Conservation (phyloP, 2,113 vertebrate species). For the Pterocles gutturalis region DNA sequence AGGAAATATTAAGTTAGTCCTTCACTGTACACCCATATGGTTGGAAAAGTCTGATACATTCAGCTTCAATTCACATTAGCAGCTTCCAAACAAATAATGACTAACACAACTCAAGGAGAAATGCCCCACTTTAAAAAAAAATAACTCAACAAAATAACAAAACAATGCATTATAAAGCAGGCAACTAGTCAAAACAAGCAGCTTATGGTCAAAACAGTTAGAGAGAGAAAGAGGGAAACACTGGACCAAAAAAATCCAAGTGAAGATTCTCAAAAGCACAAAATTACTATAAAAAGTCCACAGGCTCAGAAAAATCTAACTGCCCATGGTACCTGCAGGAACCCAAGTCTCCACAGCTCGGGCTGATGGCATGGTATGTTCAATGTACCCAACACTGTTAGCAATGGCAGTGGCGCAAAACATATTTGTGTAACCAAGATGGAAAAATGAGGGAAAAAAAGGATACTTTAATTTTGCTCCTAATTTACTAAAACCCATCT, state of each 20-base stretch:
- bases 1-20: neutral
- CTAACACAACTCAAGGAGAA: neutral
- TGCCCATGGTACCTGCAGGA: neutral
- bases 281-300: neutral
- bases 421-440: neutral
- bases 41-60: neutral
- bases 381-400: neutral
- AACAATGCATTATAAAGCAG: neutral
- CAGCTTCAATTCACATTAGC: neutral
- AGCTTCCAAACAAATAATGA: neutral
- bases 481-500: neutral
- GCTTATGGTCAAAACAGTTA: neutral
- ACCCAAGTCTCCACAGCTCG: neutral
- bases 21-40: neutral
- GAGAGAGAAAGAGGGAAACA: neutral
- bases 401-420: neutral
- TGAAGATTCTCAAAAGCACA: neutral
- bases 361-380: accelerated
- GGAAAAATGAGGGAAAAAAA: neutral
- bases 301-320: neutral
- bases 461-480: neutral
- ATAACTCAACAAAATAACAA: no score
- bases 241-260: neutral
- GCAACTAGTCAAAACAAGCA: neutral
- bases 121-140: neutral